Conservation (phyloP, 2,113 vertebrate species). For the Pseudorectes ferrugineus region DNA sequence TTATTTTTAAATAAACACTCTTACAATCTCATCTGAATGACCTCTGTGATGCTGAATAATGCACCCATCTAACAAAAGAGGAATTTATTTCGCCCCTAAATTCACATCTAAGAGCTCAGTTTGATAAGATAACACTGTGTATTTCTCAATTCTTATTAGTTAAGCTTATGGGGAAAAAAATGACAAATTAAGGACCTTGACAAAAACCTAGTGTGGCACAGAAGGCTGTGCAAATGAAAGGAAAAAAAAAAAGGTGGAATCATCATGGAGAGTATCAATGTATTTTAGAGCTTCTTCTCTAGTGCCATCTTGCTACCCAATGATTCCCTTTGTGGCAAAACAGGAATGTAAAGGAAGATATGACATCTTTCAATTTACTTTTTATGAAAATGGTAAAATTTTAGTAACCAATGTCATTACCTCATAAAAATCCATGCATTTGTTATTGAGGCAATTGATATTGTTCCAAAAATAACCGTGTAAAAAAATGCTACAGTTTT, state of each 20-base stretch:
- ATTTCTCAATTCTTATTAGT: neutral
- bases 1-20: neutral
- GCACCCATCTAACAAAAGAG: neutral
- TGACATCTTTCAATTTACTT: neutral
- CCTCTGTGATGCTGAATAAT: neutral
- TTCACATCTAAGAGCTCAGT: neutral
- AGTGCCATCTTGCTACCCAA: neutral
- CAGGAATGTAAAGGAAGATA: neutral
- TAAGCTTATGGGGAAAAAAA: neutral
- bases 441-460: neutral
- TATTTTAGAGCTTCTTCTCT: neutral
- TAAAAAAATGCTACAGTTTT: neutral
- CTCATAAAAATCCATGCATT: neutral
- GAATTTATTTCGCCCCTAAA: neutral
- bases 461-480: rapidly evolving
- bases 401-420: neutral
- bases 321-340: neutral
- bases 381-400: neutral
- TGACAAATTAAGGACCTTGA: neutral
- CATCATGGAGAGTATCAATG: neutral
- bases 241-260: neutral
- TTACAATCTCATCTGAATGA: neutral
- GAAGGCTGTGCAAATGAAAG: neutral
- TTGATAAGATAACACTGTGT: neutral
- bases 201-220: neutral